Evolutionary conservation across 2,888 invertebrate genomes (phyloP), one percentile per base, ranked within the genome.

Genomic region (Dryobota labecula): DNA sequence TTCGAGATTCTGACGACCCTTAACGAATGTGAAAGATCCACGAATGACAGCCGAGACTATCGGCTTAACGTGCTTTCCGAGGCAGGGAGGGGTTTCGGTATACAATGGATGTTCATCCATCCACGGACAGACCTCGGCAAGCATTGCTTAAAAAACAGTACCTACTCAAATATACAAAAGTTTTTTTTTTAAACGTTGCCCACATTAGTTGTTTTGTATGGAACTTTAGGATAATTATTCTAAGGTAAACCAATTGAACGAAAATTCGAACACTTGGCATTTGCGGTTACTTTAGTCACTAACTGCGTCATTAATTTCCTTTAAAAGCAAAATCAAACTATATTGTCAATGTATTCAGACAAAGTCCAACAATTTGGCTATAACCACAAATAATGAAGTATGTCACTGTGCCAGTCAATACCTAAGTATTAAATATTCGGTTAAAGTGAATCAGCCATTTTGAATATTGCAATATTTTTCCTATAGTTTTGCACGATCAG

Each of bases 401-500:
- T 78, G 79, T 73, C 68, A 78, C 47, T 73, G 11, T 65, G 64
- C 62, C 68, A 45, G 4, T n/a, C 18, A 36, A 57, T 61, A 30
- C 49, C 18, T 47, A 47, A 47, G 2, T 45, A 20, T 20, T 18
- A 9, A 69, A 69, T 73, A 51, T 65, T 78, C 7, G 54, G 43
- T 61, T 13, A 5, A 33, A 13, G 2, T 72, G 30, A 68, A n/a
- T 78, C 67, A 68, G 56, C 80, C 15, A 53, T 53, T 53, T 24
- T 67, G 57, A 30, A 18, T 73, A 57, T 79, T 58, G 57, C 51
- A 79, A 79, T 69, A 13, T 30, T 54, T 15, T 5, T 11, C 6
- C 41, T 51, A 60, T 24, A 69, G 4, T 38, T n/a, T n/a, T 47
- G 64, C 47, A 7, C 7, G 43, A 2, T 57, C 65, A 70, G 56